Conservation (phyloP, 2,113 vertebrate species). For the Urocynchramus pylzowi region DNA sequence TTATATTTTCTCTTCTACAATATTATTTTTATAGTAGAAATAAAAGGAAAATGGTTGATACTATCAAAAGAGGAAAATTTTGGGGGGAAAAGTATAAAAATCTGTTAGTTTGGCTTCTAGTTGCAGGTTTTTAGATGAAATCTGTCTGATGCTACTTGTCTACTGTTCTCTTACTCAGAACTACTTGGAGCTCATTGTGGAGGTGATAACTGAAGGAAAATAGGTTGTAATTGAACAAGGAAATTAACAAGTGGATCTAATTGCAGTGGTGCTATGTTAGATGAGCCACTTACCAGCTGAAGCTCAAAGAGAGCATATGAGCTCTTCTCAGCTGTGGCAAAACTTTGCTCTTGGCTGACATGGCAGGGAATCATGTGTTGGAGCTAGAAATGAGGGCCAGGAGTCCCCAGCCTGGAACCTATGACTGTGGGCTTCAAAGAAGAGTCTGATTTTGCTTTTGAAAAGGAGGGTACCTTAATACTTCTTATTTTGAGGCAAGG, state of each 20-base stretch:
- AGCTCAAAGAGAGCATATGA: neutral
- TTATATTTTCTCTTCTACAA: neutral
- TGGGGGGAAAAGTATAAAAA: fast-evolving
- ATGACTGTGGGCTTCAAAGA: neutral
- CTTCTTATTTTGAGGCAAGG: neutral
- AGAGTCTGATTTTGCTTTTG: neutral
- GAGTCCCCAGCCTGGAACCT: neutral
- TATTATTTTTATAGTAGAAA: neutral
- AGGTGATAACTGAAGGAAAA: neutral
- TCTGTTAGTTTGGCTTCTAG: neutral
- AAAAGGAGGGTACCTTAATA: neutral
- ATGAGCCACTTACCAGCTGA: neutral
- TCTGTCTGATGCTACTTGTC: neutral
- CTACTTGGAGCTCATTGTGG: neutral
- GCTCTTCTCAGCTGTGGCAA: neutral
- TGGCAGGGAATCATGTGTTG: neutral
- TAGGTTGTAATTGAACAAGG: neutral
- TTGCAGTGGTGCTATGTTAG: neutral
- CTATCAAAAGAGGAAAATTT: neutral
- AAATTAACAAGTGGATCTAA: neutral
- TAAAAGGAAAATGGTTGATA: neutral
- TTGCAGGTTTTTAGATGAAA: neutral
- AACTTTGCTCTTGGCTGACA: neutral
- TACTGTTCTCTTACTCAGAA: neutral
- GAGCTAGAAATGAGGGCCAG: neutral